These are phyloP conservation scores for Andrena dorsata DNA, from an alignment of 2,888 invertebrate species.

Conservation along the genomic window DNA sequence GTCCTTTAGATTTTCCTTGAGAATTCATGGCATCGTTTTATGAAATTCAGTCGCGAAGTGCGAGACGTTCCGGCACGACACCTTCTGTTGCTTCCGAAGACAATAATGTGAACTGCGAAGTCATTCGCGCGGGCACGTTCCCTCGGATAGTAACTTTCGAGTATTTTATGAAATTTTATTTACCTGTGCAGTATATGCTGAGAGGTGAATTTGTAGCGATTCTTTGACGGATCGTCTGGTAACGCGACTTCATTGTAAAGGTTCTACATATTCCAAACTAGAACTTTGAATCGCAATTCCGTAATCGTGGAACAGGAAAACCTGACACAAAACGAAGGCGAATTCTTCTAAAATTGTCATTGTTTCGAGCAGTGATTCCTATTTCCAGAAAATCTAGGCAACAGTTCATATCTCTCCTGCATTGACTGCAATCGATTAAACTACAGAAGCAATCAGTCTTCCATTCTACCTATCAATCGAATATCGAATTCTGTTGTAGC, in stretches of 20 bases:
- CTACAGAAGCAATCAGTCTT: constrained; percentile 28
- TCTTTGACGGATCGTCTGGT: background rate
- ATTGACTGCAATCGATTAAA: background rate
- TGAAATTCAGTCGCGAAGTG: background rate
- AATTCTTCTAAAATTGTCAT: background rate
- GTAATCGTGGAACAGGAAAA: background rate
- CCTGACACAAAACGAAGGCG: background rate
- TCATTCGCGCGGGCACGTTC: background rate
- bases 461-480: background rate
- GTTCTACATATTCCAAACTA: background rate
- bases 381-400: background rate
- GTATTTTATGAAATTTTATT: background rate
- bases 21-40: constrained; percentile 9
- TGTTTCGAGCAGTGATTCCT: background rate
- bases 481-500: constrained; percentile 1
- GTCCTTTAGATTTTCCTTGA: constrained; percentile 7
- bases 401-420: background rate
- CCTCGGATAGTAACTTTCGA: constrained; percentile 7
- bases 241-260: background rate
- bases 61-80: background rate
- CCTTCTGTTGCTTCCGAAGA: constrained; percentile 17
- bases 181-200: background rate
- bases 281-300: background rate
- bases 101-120: constrained; percentile 22
- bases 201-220: background rate